These are phyloP conservation scores for Phyllotreta cruciferae DNA, from an alignment of 2,888 invertebrate genomes.

Conservation along the genomic window DNA sequence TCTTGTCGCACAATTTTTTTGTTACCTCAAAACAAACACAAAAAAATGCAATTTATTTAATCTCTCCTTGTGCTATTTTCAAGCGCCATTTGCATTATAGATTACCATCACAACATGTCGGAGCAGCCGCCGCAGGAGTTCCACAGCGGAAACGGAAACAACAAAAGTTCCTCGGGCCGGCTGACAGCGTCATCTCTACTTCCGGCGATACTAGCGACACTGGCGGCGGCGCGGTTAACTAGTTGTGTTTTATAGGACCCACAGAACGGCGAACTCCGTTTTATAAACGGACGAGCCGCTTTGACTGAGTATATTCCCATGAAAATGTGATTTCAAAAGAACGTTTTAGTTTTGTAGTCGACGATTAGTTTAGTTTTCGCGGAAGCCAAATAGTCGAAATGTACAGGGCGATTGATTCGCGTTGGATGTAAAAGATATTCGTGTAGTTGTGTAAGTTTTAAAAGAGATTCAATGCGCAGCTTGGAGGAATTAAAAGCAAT, in stretches of 20 bases:
- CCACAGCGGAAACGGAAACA: slow-evolving; percentile 26
- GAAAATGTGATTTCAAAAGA: slow-evolving; percentile 36
- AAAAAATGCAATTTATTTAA: background rate
- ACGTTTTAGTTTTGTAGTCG: slow-evolving; percentile 17
- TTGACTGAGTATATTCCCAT: slow-evolving; percentile 44
- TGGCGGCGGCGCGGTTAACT: slow-evolving; percentile 37
- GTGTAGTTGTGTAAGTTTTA: too few relatives aligned
- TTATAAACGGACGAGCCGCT: slow-evolving; percentile 47
- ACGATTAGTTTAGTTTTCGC: background rate
- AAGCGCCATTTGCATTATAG: slow-evolving; percentile 24
- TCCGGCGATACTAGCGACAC: slow-evolving; percentile 39
- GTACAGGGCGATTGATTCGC: too few relatives aligned
- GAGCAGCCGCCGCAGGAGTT: slow-evolving; percentile 29
- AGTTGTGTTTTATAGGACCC: slow-evolving; percentile 40
- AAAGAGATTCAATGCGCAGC: too few relatives aligned
- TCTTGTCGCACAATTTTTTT: slow-evolving; percentile 22
- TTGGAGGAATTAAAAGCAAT: too few relatives aligned
- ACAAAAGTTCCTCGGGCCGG: slow-evolving; percentile 33
- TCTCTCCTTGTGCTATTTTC: too few relatives aligned
- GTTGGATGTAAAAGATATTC: too few relatives aligned
- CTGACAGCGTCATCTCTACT: slow-evolving; percentile 31
- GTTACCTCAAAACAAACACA: background rate
- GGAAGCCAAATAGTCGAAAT: background rate
- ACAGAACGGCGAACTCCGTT: slow-evolving; percentile 44
- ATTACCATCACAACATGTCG: slow-evolving; percentile 36